These are phyloP conservation scores for Nothobranchius kuhntae DNA, from an alignment of 2,113 vertebrate genomes.

Conservation along the genomic window DNA sequence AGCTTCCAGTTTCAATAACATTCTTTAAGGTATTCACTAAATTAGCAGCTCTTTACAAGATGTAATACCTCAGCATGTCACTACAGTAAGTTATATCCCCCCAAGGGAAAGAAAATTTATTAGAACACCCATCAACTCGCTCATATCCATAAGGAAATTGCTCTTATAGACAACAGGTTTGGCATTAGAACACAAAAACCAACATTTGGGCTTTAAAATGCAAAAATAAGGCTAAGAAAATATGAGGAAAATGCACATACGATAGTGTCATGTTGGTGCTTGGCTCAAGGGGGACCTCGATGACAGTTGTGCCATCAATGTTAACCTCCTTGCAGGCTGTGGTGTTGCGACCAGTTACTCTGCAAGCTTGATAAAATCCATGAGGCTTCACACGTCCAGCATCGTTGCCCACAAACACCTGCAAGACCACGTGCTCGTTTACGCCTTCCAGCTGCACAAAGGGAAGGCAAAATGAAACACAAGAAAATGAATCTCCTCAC, in stretches of 20 bases:
- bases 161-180: background rate
- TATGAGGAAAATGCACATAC: slow-evolving; percentile 78
- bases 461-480: background rate
- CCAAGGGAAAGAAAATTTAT: background rate
- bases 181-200: background rate
- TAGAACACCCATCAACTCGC: background rate
- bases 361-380: slow-evolving; percentile 98
- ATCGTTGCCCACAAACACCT: slow-evolving; percentile 96
- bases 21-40: slow-evolving; percentile 14
- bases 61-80: slow-evolving; percentile 1
- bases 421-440: slow-evolving; percentile 91
- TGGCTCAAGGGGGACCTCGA: slow-evolving; percentile 93
- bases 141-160: background rate
- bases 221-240: background rate
- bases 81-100: background rate
- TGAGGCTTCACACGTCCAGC: slow-evolving; percentile 95
- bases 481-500: background rate
- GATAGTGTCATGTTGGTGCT: slow-evolving; percentile 94
- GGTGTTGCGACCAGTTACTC: slow-evolving; percentile 96
- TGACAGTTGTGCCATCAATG: slow-evolving; percentile 95
- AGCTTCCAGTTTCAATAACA: slow-evolving; percentile 14
- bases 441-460: slow-evolving; percentile 89
- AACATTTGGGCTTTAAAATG: background rate
- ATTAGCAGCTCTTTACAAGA: slow-evolving; percentile 8
- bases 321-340: slow-evolving; percentile 97